Evolutionary conservation across 2,888 invertebrate species (phyloP), one percentile per base, ranked within the genome.

Genomic region (Pandemis corylana): DNA sequence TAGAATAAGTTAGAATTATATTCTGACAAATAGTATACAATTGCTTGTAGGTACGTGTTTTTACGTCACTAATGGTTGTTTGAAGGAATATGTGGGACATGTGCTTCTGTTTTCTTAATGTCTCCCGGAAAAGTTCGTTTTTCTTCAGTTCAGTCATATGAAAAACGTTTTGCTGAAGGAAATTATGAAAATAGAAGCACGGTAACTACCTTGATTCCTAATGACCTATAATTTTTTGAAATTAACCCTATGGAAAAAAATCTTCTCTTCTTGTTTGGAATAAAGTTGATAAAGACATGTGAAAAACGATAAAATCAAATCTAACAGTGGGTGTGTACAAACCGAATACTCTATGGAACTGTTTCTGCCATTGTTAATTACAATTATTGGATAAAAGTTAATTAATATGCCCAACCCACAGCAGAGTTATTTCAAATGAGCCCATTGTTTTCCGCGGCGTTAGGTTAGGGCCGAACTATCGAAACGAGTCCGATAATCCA

Each of bases 401-500:
- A 75, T 75, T 75, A 75, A 71, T 75, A 81, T 72, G 80, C 77
- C 78, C 80, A 82, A 82, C 81, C 77, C 78, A 83, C 80, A 83
- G 81, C 79, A 83, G 81, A 84, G 81, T 83, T 85, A 85, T 87
- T 87, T 84, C 78, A 82, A 85, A 84, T 85, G 84, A 85, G 80
- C 82, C 83, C 79, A 84, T 85, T 84, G 85, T 88, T 87, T 88
- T 85, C 83, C 78, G 78, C 79, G 78, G 80, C 82, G 79, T 85
- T 85, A 81, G 85, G 83, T 85, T 84, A 81, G 85, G 83, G 81
- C 78, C 83, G 77, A 89, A 87, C 89, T 88, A 90, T 89, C 87
- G 83, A 81, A 86, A 86, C 83, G 82, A 82, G 80, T 78, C 83
- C 85, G 87, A 89, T 91, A 90, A 92, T 89, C 90, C 86, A 87